Evolutionary conservation across 1,140 invertebrate genomes (phyloP), one percentile per base, ranked within the genome.

Genomic region (Drosophila biarmipes): DNA sequence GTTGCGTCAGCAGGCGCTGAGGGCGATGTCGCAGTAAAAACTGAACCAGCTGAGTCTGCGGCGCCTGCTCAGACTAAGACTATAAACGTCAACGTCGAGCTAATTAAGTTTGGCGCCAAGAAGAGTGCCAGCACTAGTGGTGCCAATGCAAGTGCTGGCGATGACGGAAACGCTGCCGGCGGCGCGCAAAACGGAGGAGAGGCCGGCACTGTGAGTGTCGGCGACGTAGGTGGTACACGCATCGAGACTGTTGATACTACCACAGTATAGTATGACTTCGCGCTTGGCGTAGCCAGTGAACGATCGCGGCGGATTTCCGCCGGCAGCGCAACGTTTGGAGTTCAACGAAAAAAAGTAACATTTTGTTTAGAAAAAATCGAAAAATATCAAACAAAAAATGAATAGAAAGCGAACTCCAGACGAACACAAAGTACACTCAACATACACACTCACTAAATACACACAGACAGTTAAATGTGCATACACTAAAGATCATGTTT

Each of bases 171-270:
- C 38, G 63, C 61, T 61, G 80, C 63, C 24, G 75, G 69, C 38
- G 73, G 59, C 17, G 69, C 72, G 37, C 53, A 82, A 43, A 86
- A 86, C 40, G 84, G 72, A 35, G 73, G 38, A 4, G 61, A 81
- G 10, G 48, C 45, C 11, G 59, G 27, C 4, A 31, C 72, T 34
- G 68, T 42, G 35, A 80, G 48, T 12, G 84, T 77, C 21, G 73
- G 68, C 54, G 82, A 84, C 43, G 51, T 61, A 31, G 51, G 67
- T 48, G 78, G 84, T 55, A 67, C 87, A 62, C 90, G 90, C 42
- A 91, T 91, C 54, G 90, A 91, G 73, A 90, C 90, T 56, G 90
- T 91, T 71, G 90, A 91, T 57, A 91, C 90, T 27, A 91, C 90
- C 73, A 91, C 90, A 73, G 90, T 91, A 91, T 91, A 91, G 90